These are phyloP conservation scores for Apostichopus leukothele DNA, from an alignment of 53 echinoderm and acorn worm genomes.

Conservation along the genomic window DNA sequence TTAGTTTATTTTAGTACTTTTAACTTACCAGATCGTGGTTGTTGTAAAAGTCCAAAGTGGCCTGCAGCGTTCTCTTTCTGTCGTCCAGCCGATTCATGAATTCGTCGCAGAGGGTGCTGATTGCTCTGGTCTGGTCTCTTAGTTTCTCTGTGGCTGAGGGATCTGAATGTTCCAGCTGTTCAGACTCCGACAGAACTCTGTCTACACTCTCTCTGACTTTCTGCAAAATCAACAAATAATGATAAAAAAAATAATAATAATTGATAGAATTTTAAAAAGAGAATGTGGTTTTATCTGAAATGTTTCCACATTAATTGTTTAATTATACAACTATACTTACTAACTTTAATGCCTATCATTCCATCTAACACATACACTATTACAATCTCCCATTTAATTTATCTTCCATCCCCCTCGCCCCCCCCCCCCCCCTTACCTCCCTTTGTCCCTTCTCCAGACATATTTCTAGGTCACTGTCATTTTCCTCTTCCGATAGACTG, in stretches of 20 bases:
- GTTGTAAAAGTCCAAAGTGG: constrained; percentile 83
- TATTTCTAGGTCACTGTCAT: too few species aligned
- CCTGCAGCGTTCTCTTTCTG: constrained; percentile 77
- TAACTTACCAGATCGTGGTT: constrained; percentile 83
- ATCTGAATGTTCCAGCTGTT: constrained; percentile 81
- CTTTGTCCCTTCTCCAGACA: too few species aligned
- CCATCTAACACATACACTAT: too few species aligned
- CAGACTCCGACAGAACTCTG: constrained; percentile 68
- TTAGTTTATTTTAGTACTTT: neutral
- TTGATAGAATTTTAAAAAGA: too few species aligned
- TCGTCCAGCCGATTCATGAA: constrained; percentile 81
- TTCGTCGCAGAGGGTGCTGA: constrained; percentile 86
- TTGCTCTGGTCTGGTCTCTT: constrained; percentile 85
- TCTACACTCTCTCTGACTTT: constrained; percentile 87
- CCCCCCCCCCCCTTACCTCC: neutral
- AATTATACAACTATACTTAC: too few species aligned
- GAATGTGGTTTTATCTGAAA: too few species aligned
- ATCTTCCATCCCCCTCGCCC: neutral
- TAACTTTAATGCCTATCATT: too few species aligned
- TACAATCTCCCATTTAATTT: too few species aligned
- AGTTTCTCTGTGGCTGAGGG: constrained; percentile 88
- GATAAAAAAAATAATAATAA: neutral
- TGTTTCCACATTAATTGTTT: too few species aligned
- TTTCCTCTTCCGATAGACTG: too few species aligned
- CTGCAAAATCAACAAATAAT: constrained; percentile 40